Evolutionary conservation across 2,113 vertebrate genomes (phyloP), one percentile per base, ranked within the genome.

Genomic region (Antennarius striatus): DNA sequence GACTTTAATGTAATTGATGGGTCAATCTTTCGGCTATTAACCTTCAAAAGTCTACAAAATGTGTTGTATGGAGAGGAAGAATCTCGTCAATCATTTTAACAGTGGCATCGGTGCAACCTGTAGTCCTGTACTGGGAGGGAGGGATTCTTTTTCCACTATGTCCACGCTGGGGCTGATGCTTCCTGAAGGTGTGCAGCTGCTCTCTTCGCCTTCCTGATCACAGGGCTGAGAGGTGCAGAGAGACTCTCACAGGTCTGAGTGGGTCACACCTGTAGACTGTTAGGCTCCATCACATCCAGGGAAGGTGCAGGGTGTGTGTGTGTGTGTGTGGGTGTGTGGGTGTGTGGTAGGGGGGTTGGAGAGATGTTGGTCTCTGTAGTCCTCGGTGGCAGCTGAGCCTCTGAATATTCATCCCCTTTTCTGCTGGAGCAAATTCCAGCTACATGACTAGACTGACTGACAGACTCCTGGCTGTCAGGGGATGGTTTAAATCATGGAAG

Each of bases 241-340:
- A 62, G 66, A 53, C 76, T 72, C 68, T 79, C 71, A 74, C 68
- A 63, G 82, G 76, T 82, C 56, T 74, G 77, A 80, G 50, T 62
- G 81, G 82, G 77, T 80, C 81, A 87, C 89, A 90, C 83, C 84
- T 88, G 89, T 89, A 83, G 84, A 88, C 73, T 61, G 65, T 45
- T 82, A 81, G 81, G 72, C 56, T 4, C 16, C 77, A 78, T 56
- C 73, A 77, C 73, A 79, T 88, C 81, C 85, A 87, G 78, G 77
- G 51, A 61, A 74, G 65, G 65, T 43, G 16, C 46, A 36, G 49
- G 17, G 43, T 22, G 40, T 12, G 4, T 2, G 13, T 39, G 14
- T 29, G 30, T 39, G 59, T 50, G 36, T 43, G 65, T 5, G 17
- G 46, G 54, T 22, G 60, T 47, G 32, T 51, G 60, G 22, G 22